Evolutionary conservation across 2,888 invertebrate genomes (phyloP), one percentile per base, ranked within the genome.

Genomic region (Halictus ligatus): DNA sequence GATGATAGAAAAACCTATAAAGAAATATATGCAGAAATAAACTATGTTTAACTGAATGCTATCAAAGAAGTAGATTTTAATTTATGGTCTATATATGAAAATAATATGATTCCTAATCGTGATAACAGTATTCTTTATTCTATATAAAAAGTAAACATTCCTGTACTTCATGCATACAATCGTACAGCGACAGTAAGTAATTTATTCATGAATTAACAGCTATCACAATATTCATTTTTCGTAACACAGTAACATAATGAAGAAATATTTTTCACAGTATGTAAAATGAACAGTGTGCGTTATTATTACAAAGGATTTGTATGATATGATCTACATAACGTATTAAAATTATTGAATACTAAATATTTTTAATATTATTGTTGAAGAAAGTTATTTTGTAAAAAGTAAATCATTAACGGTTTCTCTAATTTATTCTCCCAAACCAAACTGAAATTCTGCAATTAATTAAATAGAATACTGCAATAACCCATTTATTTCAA

Each of bases 141-240:
- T 46, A 79, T 82, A 86, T 64, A 86, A 75, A 79, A 80, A 69
- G 21, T 77, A 80, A 81, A 76, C 67, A 60, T 25, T 81, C 82
- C 86, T 86, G 86, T 86, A 86, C 86, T 82, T 77, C 82, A 77
- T 86, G 86, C 86, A 79, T 82, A 82, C 86, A 82, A 86, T 71
- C 48, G 72, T 80, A 77, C 54, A 71, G 67, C 40, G 35, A 60
- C 50, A 8, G 40, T 76, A n/a, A 72, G n/a, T 50, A 60, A 78
- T 7, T 75, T 58, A 78, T 60, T 75, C 8, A 58, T 35, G 43
- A 75, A 48, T 43, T 80, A 46, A 71, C 71, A 58, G 58, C 43
- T 58, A 77, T 74, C 25, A 58, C 75, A 58, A 84, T 79, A 25
- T 54, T 46, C 21, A 75, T 13, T 58, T 72, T 48, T 50, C 12